A percentile compares a stretch with the other conserved stretches of the same genome.
phyloP scores from a whole-genome alignment of 2,113 vertebrate species.

The Sorex araneus region DNA sequence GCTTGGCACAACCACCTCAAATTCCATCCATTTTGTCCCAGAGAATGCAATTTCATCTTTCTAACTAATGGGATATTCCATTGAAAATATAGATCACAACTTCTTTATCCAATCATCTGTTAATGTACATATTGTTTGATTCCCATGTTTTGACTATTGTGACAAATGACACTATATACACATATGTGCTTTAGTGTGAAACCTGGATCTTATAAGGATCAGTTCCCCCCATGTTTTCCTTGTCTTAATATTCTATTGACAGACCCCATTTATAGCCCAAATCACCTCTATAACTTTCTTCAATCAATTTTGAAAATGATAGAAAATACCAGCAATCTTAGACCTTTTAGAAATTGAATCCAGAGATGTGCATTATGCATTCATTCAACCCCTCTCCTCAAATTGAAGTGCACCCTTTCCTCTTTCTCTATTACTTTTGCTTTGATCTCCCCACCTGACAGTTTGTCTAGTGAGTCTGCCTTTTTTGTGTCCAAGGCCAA shows the following conservation, averaged over 20 bases:
- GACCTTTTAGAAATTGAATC: conserved; percentile 15
- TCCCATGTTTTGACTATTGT: no score
- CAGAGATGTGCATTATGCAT: conserved; percentile 11
- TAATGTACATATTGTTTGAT: no score
- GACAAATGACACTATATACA: no score
- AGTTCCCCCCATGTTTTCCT: conserved; percentile 62
- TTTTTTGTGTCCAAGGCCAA: neutral
- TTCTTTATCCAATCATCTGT: no score
- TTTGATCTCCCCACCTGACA: neutral
- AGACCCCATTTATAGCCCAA: neutral
- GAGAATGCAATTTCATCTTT: no score
- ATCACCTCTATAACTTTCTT: neutral
- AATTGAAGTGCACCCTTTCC: neutral
- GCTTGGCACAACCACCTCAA: no score
- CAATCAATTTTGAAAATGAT: conserved; percentile 34
- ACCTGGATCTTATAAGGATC: conserved; percentile 8
- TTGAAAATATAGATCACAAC: no score
- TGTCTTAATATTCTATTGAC: conserved; percentile 5
- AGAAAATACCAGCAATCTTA: conserved; percentile 53
- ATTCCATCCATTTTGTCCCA: no score
- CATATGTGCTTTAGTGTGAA: neutral
- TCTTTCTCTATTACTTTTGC: conserved; percentile 4
- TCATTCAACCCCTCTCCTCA: neutral
- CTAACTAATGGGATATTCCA: no score
- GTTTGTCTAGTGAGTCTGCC: conserved; percentile 6